phyloP scores from a whole-genome alignment of 1,140 invertebrate genomes.

The Orchesella cincta region DNA sequence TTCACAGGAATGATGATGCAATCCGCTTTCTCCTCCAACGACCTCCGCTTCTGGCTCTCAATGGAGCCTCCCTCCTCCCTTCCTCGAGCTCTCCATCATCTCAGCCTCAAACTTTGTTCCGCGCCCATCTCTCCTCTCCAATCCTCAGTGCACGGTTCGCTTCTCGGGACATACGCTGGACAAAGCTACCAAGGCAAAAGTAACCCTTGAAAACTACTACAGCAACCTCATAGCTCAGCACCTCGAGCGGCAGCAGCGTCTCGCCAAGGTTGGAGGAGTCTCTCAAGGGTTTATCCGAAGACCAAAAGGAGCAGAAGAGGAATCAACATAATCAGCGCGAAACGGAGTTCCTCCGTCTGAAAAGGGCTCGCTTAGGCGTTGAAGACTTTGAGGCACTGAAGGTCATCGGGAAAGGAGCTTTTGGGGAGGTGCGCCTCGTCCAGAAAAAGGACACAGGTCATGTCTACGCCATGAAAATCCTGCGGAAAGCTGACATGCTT shows the following conservation, averaged over 20 bases:
- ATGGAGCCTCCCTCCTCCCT: background rate
- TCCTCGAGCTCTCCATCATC: background rate
- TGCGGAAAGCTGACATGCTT: constrained; percentile 98
- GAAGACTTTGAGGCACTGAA: constrained; percentile 99
- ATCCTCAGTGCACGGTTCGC: constrained; percentile 71
- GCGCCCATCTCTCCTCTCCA: constrained; percentile 35
- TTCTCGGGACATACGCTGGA: constrained; percentile 95
- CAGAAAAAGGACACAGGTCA: constrained; percentile 99
- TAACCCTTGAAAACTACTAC: constrained; percentile 99
- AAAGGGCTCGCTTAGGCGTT: constrained; percentile 91
- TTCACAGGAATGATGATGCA: no score
- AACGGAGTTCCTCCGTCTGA: constrained; percentile 94
- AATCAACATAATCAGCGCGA: constrained; percentile 96
- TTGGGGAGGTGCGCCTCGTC: constrained; percentile 97
- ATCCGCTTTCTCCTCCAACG: background rate
- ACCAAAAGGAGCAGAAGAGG: constrained; percentile 82
- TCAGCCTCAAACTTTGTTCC: constrained; percentile 8
- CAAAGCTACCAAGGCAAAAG: constrained; percentile 98
- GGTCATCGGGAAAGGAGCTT: constrained; percentile 94
- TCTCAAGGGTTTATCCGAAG: constrained; percentile 81
- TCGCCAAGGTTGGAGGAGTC: constrained; percentile 92
- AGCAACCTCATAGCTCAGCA: constrained; percentile 96
- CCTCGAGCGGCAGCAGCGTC: constrained; percentile 91
- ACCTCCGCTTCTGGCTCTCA: background rate
- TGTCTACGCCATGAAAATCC: constrained; percentile 99